phyloP scores from a whole-genome alignment of 2,797 vertebrate species.

The Bradypodion pumilum region DNA sequence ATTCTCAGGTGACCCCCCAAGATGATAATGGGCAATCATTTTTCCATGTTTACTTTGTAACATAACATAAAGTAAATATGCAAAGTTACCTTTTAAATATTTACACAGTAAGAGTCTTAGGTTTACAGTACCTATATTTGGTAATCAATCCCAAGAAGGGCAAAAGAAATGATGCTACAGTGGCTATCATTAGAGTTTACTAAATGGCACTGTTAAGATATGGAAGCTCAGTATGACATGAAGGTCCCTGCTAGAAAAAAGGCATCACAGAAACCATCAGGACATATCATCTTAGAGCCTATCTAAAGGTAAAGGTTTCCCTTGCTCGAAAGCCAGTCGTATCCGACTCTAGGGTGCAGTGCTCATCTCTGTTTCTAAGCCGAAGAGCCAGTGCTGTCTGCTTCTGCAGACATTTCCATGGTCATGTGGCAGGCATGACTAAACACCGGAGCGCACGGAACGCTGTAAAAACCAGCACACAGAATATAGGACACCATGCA shows the following conservation, averaged over 20 bases:
- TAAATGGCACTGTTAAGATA: background rate
- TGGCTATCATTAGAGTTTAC: background rate
- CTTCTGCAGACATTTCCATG: too few species aligned
- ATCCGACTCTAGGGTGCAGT: too few species aligned
- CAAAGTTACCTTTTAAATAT: background rate
- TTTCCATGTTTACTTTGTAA: background rate
- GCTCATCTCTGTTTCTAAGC: too few species aligned
- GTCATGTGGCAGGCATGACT: too few species aligned
- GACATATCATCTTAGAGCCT: background rate
- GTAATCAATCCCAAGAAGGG: too few species aligned
- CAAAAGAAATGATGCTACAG: background rate
- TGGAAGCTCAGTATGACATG: background rate
- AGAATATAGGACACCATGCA: background rate
- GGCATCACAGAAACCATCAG: background rate
- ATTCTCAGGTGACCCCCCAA: background rate
- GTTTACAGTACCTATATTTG: too few species aligned
- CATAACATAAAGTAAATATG: background rate
- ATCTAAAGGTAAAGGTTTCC: too few species aligned
- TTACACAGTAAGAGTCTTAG: background rate
- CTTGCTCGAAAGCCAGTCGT: too few species aligned
- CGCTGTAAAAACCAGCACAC: too few species aligned
- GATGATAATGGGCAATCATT: background rate
- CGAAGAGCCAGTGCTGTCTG: too few species aligned
- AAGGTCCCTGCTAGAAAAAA: background rate
- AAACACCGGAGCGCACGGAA: too few species aligned